Conservation (phyloP, 2,797 vertebrate genomes). For the Coilia nasus region DNA sequence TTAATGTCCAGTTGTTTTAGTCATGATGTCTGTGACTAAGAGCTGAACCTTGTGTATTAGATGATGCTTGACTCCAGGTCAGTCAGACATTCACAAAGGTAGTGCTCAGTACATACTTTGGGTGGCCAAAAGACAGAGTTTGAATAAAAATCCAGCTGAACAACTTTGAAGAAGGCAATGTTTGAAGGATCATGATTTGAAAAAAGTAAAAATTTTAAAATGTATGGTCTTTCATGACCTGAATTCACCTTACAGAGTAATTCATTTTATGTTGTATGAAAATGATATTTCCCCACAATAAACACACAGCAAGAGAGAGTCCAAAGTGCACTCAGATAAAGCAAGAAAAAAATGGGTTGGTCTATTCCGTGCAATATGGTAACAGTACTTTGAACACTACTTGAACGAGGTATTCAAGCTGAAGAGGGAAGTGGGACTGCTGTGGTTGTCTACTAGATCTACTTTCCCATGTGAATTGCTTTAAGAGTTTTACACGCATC, state of each 20-base stretch:
- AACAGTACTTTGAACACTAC: background rate
- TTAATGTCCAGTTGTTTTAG: background rate
- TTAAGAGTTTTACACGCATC: background rate
- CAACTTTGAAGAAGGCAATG: background rate
- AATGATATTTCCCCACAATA: background rate
- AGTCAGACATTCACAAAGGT: too few relatives aligned
- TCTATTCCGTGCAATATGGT: background rate
- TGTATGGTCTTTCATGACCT: background rate
- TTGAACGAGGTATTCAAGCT: background rate
- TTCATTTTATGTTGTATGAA: background rate
- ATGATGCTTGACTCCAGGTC: too few relatives aligned
- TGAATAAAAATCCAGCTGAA: background rate
- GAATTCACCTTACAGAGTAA: background rate
- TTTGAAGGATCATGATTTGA: too few relatives aligned
- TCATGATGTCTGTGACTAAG: background rate
- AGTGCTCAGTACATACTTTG: too few relatives aligned
- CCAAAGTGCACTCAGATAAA: constrained; percentile 1
- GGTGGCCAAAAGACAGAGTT: background rate
- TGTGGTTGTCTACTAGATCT: background rate
- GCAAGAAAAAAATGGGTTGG: background rate
- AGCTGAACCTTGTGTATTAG: too few relatives aligned
- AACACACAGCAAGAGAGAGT: background rate
- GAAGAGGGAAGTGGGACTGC: background rate
- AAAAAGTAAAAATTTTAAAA: too few relatives aligned
- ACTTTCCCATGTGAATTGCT: background rate